These are phyloP conservation scores for Umimayanthus chanpuru DNA, from an alignment of 92 coral and sea anemone genomes.

Conservation along the genomic window DNA sequence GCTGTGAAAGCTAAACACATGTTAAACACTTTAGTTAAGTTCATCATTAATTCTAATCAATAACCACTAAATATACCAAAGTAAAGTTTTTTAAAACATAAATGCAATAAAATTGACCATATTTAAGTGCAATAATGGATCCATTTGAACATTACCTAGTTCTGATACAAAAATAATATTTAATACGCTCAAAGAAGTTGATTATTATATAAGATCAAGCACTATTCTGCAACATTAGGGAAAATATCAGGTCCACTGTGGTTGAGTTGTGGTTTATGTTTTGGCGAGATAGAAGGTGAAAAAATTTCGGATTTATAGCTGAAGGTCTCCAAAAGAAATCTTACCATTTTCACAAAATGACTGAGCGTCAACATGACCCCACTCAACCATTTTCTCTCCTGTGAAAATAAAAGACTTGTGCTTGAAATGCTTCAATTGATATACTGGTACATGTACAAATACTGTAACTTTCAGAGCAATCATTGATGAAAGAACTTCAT, in stretches of 20 bases:
- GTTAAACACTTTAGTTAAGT: no score
- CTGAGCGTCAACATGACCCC: constrained; percentile 91
- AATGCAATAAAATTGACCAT: not conserved
- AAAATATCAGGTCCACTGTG: not conserved
- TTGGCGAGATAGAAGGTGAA: not conserved
- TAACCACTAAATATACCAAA: not conserved
- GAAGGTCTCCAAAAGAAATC: constrained; percentile 15
- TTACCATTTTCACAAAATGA: constrained; percentile 94
- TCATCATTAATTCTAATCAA: no score
- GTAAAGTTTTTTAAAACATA: not conserved
- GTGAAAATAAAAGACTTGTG: not conserved
- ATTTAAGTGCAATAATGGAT: no score
- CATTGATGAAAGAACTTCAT: no score
- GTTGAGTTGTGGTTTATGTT: not conserved
- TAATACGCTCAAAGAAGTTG: no score
- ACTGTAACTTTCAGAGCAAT: no score
- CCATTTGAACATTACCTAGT: not conserved
- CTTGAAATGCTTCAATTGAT: not conserved
- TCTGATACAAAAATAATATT: no score
- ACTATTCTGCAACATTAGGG: no score
- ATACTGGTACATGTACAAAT: not conserved
- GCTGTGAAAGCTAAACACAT: no score
- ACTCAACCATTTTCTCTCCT: constrained; percentile 92
- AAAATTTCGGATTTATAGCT: not conserved
- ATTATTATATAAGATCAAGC: no score